Base-by-base conservation (phyloP, 2,113 vertebrate species). In the Psilopsiagon aymara region DNA sequence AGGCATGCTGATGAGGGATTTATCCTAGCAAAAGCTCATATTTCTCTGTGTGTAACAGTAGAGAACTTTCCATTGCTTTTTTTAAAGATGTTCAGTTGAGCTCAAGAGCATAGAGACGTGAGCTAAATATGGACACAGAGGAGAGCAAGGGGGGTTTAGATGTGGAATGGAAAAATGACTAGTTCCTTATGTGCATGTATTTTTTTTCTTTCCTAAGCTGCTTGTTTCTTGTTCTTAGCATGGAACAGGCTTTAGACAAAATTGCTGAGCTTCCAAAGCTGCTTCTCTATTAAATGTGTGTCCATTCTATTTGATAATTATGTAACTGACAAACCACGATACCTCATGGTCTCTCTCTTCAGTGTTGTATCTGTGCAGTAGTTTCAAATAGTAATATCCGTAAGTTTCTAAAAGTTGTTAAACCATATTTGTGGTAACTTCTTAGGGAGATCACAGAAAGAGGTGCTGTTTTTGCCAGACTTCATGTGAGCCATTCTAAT, bases 91-190 rank as follows among this genome's bases (percentile, higher is more conserved):
- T 82, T 94, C n/a, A 10, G 21, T 75, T 90, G 75, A 77, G 43
- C 78, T 0, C 0, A 46, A 94, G 25, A 43, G 81, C 69, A 10
- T 8, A 86, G 59, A 93, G n/a, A 63, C 0, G 0, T 55, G 76
- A 91, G 43, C 81, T 95, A 91, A 91, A 91, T 87, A 64, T 27
- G 73, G 83, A 47, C 39, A 55, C 13, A 37, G 24, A 51, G 21
- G 25, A 90, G 41, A 78, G 23, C 1, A 6, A 69, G 57, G 8
- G 14, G 57, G 9, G 29, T 43, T 86, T 86, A 55, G 46, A 68
- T 71, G 46, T 63, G 73, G 41, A 81, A 19, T 93, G 62, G 55
- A 92, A 86, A 95, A 93, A 88, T 78, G 13, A n/a, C 59, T 77
- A 17, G 21, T 47, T 90, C 53, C 63, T 66, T 77, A 52, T 29